Percentiles rank a stretch among this genome's conserved stretches.
Evolutionary conservation across 2,888 invertebrate species (phyloP).

Genomic region (Smittia sp.): DNA sequence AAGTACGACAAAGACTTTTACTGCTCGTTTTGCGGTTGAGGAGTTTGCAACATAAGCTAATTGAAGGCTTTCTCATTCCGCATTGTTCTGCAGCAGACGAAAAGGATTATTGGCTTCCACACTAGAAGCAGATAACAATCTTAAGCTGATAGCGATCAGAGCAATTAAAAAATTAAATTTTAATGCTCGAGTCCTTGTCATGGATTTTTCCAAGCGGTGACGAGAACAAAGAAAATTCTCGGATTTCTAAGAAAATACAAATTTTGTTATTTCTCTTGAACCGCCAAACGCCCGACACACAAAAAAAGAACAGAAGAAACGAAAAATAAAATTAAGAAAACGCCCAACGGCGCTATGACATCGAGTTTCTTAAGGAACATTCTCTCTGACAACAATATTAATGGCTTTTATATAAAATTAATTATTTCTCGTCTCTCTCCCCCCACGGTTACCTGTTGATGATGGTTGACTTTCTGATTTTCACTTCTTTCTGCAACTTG

Average conservation of each 20-base stretch:
- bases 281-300: constrained; percentile 20
- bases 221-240: background rate
- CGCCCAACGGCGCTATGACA: constrained; percentile 39
- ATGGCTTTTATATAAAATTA: constrained; percentile 42
- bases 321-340: constrained; percentile 37
- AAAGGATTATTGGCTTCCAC: constrained; percentile 2
- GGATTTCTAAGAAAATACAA: background rate
- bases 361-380: constrained; percentile 34
- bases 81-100: background rate
- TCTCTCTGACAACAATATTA: constrained; percentile 41
- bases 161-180: constrained; percentile 29
- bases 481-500: constrained; percentile 28
- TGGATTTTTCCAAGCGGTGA: background rate
- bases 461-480: constrained; percentile 35
- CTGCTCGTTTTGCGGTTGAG: constrained; percentile 1
- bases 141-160: background rate
- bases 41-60: background rate
- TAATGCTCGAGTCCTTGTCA: background rate
- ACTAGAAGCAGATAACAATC: background rate
- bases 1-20: background rate
- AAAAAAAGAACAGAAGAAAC: constrained; percentile 33
- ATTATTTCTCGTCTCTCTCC: constrained; percentile 31
- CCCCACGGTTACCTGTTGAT: constrained; percentile 33
- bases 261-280: constrained; percentile 21
- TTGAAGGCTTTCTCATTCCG: background rate